Evolutionary conservation across 2,888 invertebrate species (phyloP).

Genomic region (Amblyjoppa fuscipennis): DNA sequence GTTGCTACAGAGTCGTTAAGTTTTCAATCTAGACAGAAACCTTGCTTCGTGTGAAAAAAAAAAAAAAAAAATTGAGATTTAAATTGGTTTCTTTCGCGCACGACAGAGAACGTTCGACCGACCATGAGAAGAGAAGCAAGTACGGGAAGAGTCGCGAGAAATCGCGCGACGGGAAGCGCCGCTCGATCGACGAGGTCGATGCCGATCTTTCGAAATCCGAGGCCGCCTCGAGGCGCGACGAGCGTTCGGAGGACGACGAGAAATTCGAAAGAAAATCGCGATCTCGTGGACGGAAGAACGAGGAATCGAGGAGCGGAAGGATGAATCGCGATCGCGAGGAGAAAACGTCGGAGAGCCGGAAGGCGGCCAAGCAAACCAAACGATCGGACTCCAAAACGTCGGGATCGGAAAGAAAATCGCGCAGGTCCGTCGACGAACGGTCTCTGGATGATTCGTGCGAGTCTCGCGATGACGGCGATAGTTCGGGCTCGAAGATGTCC

Average conservation of each 20-base stretch:
- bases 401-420: constrained; percentile 25
- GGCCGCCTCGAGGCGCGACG: constrained; percentile 6
- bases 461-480: constrained; percentile 4
- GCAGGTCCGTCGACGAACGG: constrained; percentile 12
- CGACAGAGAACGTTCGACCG: constrained; percentile 33
- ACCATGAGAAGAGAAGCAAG: constrained; percentile 35
- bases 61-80: neutral
- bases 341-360: constrained; percentile 23
- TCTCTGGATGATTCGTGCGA: constrained; percentile 1
- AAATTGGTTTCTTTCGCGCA: neutral
- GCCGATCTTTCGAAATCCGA: constrained; percentile 21
- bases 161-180: constrained; percentile 50
- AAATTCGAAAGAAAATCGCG: constrained; percentile 31
- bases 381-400: constrained; percentile 6
- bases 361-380: neutral
- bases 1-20: neutral
- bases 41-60: neutral
- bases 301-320: constrained; percentile 49
- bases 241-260: constrained; percentile 3
- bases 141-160: constrained; percentile 49
- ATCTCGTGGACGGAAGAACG: constrained; percentile 57
- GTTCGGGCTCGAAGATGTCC: constrained; percentile 26
- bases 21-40: neutral
- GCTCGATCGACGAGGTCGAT: constrained; percentile 30
- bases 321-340: constrained; percentile 32